These are phyloP conservation scores for Sternarchorhynchus goeldii DNA, from an alignment of 2,797 vertebrate genomes.

Conservation along the genomic window DNA sequence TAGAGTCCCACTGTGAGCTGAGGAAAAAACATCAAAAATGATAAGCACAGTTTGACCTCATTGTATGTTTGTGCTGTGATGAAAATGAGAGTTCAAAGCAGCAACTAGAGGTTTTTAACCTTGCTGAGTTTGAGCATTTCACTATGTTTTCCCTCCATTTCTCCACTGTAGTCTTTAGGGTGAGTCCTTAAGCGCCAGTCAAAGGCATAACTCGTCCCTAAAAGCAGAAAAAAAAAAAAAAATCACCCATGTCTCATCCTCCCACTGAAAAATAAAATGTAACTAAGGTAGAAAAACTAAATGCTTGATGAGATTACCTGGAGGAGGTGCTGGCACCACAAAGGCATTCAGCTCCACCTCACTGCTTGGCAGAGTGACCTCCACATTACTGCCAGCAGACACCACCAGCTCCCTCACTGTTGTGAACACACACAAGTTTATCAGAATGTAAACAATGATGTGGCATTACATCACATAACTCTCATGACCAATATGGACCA, in stretches of 20 bases:
- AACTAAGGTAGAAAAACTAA: neutral
- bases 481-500: neutral
- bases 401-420: conserved; percentile 87
- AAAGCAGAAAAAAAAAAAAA: conserved; percentile 53
- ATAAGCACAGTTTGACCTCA: neutral
- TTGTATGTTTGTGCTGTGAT: neutral
- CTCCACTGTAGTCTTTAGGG: conserved; percentile 91
- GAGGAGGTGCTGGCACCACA: conserved; percentile 79
- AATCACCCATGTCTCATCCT: neutral
- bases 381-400: conserved; percentile 90
- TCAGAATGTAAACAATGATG: neutral
- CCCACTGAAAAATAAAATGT: neutral
- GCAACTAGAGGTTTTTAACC: conserved; percentile 68
- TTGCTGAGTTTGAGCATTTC: conserved; percentile 88
- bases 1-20: conserved; percentile 96
- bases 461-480: neutral
- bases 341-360: conserved; percentile 92
- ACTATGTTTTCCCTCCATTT: conserved; percentile 90
- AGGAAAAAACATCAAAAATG: conserved; percentile 15
- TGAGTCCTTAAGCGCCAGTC: conserved; percentile 93
- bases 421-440: conserved; percentile 47
- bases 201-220: conserved; percentile 86
- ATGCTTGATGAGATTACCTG: conserved; percentile 68
- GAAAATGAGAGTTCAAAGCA: neutral
- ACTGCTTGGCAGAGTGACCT: conserved; percentile 89